Base-by-base conservation (phyloP, 2,797 vertebrate genomes). In the Premnoplex brunnescens region DNA sequence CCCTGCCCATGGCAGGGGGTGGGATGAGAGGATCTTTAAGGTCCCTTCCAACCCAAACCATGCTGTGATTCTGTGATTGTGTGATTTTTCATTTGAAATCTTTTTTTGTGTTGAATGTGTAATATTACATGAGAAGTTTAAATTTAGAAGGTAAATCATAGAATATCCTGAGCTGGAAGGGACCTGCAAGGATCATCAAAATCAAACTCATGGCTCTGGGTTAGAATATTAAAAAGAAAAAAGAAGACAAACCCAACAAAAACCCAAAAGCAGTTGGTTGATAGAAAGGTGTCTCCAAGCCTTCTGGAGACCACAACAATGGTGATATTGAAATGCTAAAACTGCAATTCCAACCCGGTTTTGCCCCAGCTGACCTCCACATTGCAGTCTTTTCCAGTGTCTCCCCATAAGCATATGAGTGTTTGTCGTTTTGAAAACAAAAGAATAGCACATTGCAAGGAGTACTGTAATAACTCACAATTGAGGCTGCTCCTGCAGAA, bases 21-120 rank as follows among this genome's bases (percentile, higher is more conserved):
- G 5, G 41, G 0, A 49, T 0, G 0, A 2, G 22, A 8, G 28
- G 27, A 0, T 0, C 6, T 63, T 62, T 43, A 16, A 19, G 4
- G 9, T 44, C 20, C 9, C 20, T 83, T 21, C 23, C 20, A 30
- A 13, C 1, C 23, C 36, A 76, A 63, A 37, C 7, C 20, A 22
- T 34, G 49, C 32, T 41, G 3, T 56, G 23, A 56, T 21, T n/a
- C 32, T 32, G 2, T 56, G 28, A 56, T 21, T n/a, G 6, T 21
- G 3, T 44, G 7, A 12, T 55, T 73, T 87, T 80, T 76, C 26
- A n/a, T 73, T 80, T 5, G 1, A 41, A 4, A 32, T 44, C 17
- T 20, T 73, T 87, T 89, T 66, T 66, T 36, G 2, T 30, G 30
- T 10, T 74, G 37, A 73, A 39, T 39, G 10, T 37, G 6, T 10